Conservation (phyloP, 2,113 vertebrate species). For the Sitta europaea region DNA sequence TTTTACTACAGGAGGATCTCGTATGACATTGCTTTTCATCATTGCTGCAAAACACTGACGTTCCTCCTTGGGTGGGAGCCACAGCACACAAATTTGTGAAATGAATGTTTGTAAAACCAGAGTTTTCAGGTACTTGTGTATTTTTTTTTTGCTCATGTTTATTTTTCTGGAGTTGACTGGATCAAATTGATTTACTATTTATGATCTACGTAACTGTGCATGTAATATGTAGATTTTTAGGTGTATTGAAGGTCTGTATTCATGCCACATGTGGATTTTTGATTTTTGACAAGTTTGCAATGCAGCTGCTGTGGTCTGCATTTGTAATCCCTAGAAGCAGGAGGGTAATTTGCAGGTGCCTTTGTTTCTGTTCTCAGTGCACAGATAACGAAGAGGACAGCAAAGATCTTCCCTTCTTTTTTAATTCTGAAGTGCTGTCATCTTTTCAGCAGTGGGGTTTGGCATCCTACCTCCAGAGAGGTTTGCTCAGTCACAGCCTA, state of each 20-base stretch:
- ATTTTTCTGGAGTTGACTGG: neutral
- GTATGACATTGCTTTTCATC: neutral
- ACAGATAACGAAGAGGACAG: neutral
- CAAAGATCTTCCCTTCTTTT: neutral
- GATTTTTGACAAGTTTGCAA: neutral
- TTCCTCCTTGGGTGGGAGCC: neutral
- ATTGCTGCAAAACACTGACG: neutral
- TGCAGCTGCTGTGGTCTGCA: neutral
- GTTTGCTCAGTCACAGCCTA: constrained; percentile 57
- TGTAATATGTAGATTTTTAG: neutral
- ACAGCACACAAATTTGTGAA: neutral
- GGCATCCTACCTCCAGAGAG: constrained; percentile 31
- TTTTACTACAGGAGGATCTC: neutral
- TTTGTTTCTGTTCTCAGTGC: neutral
- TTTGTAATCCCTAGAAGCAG: neutral
- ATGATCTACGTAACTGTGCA: too few relatives aligned
- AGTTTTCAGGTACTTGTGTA: neutral
- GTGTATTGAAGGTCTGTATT: neutral
- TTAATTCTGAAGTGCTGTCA: neutral
- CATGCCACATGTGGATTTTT: neutral
- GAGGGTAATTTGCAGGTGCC: neutral
- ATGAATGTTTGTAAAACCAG: neutral
- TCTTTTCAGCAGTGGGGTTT: constrained; percentile 21
- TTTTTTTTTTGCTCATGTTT: neutral
- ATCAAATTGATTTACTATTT: neutral